Conservation (phyloP, 1,140 invertebrate genomes). For the Danaus melanippus region DNA sequence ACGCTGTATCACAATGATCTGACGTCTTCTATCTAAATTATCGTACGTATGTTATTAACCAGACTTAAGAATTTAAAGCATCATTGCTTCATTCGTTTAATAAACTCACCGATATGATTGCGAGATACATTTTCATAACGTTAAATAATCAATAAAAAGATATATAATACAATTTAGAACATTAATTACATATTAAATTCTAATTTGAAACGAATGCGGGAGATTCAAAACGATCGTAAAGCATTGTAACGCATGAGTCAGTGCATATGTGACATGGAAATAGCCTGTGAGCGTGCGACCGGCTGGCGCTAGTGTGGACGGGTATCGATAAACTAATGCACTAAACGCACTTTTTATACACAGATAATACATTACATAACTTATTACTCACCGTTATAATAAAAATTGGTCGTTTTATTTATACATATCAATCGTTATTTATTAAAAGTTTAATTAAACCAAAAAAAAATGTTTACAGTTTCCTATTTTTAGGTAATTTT, state of each 20-base stretch:
- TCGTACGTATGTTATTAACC: background rate
- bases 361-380: no score
- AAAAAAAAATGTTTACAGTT: background rate
- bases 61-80: background rate
- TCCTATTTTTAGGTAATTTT: no score
- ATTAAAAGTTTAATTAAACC: background rate
- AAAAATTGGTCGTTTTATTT: slow-evolving; percentile 1
- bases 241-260: slow-evolving; percentile 58
- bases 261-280: slow-evolving; percentile 63
- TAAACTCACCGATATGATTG: background rate
- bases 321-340: slow-evolving; percentile 36
- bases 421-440: background rate
- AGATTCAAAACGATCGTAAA: slow-evolving; percentile 44
- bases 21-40: no score
- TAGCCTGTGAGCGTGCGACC: slow-evolving; percentile 59
- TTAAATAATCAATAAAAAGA: background rate
- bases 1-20: no score
- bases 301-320: slow-evolving; percentile 54
- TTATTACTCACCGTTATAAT: no score
- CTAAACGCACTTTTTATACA: no score
- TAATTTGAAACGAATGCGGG: slow-evolving; percentile 40
- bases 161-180: background rate
- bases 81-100: no score
- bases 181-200: slow-evolving; percentile 21
- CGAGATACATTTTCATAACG: background rate